Percentiles rank a stretch among this genome's conserved stretches.
These are phyloP conservation scores for Nowickia ferox DNA, from an alignment of 2,888 invertebrate species.

Conservation along the genomic window DNA sequence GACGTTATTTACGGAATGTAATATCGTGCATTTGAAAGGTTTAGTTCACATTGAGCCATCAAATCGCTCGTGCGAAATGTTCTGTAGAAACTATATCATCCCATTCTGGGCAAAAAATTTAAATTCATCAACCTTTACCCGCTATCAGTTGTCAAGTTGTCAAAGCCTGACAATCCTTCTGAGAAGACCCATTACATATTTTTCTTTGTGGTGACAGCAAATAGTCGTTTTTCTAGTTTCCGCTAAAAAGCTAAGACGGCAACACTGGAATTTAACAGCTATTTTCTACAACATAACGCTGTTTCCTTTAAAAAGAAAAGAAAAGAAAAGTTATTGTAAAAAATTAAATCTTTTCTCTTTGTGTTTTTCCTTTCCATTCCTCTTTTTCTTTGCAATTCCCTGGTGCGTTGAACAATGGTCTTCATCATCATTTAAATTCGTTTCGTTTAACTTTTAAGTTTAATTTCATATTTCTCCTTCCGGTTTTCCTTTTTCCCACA, in stretches of 20 bases:
- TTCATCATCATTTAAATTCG: slow-evolving; percentile 65
- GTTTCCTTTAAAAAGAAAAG: slow-evolving; percentile 26
- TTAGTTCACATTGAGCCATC: too few species aligned
- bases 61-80: too few species aligned
- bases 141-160: too few species aligned
- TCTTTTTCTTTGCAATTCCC: slow-evolving; percentile 25
- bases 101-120: too few species aligned
- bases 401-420: slow-evolving; percentile 64
- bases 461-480: slow-evolving; percentile 31
- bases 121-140: too few species aligned
- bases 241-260: slow-evolving; percentile 64
- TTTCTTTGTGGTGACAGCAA: slow-evolving; percentile 66
- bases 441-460: slow-evolving; percentile 45
- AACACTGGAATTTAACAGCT: slow-evolving; percentile 65
- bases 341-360: slow-evolving; percentile 21
- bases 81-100: too few species aligned
- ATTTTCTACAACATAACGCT: slow-evolving; percentile 52
- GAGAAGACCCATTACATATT: not conserved
- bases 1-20: too few species aligned
- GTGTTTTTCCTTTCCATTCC: not conserved
- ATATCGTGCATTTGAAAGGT: too few species aligned
- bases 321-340: slow-evolving; percentile 28
- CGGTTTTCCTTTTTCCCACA: slow-evolving; percentile 1
- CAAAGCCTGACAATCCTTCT: too few species aligned
- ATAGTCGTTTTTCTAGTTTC: slow-evolving; percentile 71